Evolutionary conservation across 2,113 vertebrate species (phyloP).

Genomic region (Benitochromis conjunctus): DNA sequence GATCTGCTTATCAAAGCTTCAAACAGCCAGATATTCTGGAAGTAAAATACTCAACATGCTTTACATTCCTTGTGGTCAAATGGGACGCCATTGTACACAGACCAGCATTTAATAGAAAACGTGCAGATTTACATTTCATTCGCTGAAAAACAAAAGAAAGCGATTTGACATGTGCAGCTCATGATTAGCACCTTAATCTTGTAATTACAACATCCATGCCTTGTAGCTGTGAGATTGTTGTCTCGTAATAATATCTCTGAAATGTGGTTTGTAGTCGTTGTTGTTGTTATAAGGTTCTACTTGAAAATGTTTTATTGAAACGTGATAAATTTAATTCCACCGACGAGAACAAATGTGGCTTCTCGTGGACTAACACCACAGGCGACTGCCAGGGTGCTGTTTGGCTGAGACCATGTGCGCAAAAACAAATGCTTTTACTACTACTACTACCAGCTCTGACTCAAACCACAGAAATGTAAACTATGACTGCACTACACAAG

Average conservation of each 20-base stretch:
- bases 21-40: not conserved
- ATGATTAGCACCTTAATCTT: not conserved
- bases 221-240: not conserved
- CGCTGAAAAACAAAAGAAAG: not conserved
- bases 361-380: not conserved
- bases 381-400: not conserved
- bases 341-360: not conserved
- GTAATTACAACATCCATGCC: not conserved
- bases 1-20: not conserved
- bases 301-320: not conserved
- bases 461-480: conserved; percentile 68
- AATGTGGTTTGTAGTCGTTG: not conserved
- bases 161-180: not conserved
- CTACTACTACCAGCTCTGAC: conserved; percentile 24
- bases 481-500: conserved; percentile 19
- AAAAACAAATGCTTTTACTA: not conserved
- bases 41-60: not conserved
- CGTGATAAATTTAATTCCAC: not conserved
- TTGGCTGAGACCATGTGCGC: not conserved
- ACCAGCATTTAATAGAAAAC: not conserved
- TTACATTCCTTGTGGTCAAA: conserved; percentile 59
- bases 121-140: not conserved
- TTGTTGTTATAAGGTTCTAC: not conserved
- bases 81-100: not conserved
- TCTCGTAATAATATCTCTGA: not conserved